phyloP scores from a whole-genome alignment of 2,113 vertebrate genomes.

The Anhinga anhinga region DNA sequence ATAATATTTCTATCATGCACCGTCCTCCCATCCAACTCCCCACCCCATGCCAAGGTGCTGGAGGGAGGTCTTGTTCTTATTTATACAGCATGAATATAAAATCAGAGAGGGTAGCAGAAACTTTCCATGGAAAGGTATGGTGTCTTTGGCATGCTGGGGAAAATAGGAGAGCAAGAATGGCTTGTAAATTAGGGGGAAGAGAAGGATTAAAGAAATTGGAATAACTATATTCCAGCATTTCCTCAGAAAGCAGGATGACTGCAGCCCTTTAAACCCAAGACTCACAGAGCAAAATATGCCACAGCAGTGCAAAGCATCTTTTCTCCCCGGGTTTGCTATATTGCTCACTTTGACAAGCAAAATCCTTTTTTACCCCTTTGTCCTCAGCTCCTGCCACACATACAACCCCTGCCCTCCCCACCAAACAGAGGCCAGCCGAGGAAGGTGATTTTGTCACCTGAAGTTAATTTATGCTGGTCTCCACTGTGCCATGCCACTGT shows the following conservation, averaged over 20 bases:
- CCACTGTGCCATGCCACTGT: neutral
- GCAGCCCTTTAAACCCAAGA: slow-evolving; percentile 1
- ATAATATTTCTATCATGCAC: slow-evolving; percentile 36
- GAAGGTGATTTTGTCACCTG: slow-evolving; percentile 60
- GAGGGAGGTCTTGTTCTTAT: slow-evolving; percentile 55
- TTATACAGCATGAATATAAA: slow-evolving; percentile 31
- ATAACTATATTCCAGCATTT: slow-evolving; percentile 14
- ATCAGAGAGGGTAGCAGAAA: slow-evolving; percentile 16
- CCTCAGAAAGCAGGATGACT: slow-evolving; percentile 4
- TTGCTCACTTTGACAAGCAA: neutral
- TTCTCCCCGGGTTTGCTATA: neutral
- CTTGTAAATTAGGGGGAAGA: slow-evolving; percentile 5
- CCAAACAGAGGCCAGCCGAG: neutral
- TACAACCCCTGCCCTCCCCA: neutral
- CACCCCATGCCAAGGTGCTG: slow-evolving; percentile 46
- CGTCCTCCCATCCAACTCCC: neutral
- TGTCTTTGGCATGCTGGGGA: neutral
- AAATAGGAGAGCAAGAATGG: slow-evolving; percentile 3
- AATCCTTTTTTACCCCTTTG: neutral
- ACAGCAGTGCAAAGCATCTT: neutral
- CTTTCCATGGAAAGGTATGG: slow-evolving; percentile 47
- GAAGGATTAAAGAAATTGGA: slow-evolving; percentile 6
- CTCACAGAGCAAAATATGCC: neutral
- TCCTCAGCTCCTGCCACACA: neutral
- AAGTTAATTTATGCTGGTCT: slow-evolving; percentile 25